phyloP scores from a whole-genome alignment of 2,888 invertebrate species.

The Tholera decimalis region DNA sequence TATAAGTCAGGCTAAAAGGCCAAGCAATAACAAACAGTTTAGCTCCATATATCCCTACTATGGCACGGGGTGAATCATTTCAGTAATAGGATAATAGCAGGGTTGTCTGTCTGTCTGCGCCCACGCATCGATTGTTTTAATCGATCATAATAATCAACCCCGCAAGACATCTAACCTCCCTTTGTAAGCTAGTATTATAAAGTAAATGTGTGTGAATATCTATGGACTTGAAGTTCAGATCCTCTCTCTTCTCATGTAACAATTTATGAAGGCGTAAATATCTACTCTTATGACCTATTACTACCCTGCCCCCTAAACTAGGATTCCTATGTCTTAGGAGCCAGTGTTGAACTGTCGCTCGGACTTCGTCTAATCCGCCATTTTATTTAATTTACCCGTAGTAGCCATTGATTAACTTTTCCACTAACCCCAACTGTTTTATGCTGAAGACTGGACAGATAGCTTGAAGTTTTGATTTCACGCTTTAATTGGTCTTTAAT shows the following conservation, averaged over 20 bases:
- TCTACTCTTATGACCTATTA: too few relatives aligned
- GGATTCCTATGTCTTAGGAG: too few relatives aligned
- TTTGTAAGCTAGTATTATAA: too few relatives aligned
- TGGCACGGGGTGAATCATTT: constrained; percentile 53
- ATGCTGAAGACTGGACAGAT: neutral
- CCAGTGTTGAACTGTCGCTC: too few relatives aligned
- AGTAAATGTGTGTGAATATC: too few relatives aligned
- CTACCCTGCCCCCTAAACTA: too few relatives aligned
- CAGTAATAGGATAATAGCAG: constrained; percentile 57
- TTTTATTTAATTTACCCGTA: constrained; percentile 36
- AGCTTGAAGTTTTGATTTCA: constrained; percentile 21
- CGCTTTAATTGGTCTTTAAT: constrained; percentile 10
- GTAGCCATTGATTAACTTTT: neutral
- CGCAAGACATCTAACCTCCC: too few relatives aligned
- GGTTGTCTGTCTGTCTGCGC: constrained; percentile 42
- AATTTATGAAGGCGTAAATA: too few relatives aligned
- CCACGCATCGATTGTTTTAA: constrained; percentile 56
- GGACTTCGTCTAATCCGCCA: constrained; percentile 16
- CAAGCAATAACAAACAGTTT: neutral
- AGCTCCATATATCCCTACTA: neutral
- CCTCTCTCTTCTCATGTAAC: too few relatives aligned
- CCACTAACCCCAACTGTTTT: neutral
- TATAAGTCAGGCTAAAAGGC: neutral
- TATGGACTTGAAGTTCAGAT: too few relatives aligned
- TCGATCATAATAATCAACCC: constrained; percentile 25